These are phyloP conservation scores for Plecturocebus donacophilus DNA, from an alignment of 2,113 vertebrate species.

Conservation along the genomic window DNA sequence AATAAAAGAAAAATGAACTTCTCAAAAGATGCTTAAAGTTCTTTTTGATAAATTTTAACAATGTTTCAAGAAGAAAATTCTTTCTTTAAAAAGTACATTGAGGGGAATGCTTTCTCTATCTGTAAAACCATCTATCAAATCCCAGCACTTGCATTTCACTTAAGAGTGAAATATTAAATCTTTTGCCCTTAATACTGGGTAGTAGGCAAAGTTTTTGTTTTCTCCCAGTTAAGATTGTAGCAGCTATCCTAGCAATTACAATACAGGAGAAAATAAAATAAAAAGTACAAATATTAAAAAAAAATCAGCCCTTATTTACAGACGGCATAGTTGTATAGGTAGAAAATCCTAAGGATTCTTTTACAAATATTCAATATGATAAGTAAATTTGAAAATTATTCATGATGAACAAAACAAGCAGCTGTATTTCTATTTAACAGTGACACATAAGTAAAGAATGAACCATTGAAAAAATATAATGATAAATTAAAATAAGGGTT, in stretches of 20 bases:
- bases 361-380: neutral
- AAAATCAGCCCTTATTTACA: neutral
- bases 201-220: neutral
- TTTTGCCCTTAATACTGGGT: fast-evolving
- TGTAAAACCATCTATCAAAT: neutral
- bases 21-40: neutral
- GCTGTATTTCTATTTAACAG: neutral
- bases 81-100: neutral
- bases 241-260: neutral
- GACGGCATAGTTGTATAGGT: neutral
- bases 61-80: neutral
- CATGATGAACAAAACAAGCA: neutral
- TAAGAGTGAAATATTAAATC: neutral
- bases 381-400: neutral
- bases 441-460: neutral
- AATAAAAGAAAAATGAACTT: neutral
- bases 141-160: neutral
- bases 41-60: neutral
- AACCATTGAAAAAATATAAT: neutral
- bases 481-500: neutral
- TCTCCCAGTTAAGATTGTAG: neutral
- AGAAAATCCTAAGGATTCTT: neutral
- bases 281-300: neutral
- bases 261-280: neutral
- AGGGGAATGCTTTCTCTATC: neutral